Evolutionary conservation across 2,888 invertebrate genomes (phyloP), one percentile per base, ranked within the genome.

Genomic region (Ectemnius cavifrons): DNA sequence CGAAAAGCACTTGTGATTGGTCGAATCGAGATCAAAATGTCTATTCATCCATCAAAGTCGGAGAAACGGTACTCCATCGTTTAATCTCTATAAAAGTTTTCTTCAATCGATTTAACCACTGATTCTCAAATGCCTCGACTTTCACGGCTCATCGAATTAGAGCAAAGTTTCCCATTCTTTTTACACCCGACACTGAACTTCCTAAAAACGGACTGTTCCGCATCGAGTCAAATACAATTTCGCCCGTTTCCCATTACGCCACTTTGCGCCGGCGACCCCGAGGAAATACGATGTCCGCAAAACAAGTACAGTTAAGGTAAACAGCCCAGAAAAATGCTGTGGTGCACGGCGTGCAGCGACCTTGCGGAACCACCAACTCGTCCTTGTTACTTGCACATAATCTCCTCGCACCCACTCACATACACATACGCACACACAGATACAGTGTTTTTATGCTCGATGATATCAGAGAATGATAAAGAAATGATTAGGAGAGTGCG

Each of bases 281-380:
- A 58, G 58, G 59, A 71, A 71, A 71, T 71, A 63, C 59, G 20
- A 47, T 28, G 46, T 52, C 67, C 46, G 75, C 64, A 58, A 71
- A 67, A 47, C 58, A 65, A 64, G 73, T 68, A 73, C 65, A 62
- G 73, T 73, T 68, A 63, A 59, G 56, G 14, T 56, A 28, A 61
- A 11, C 65, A 47, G 58, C 4, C 49, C 45, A 57, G 68, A 65
- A 73, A 75, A 68, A 73, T 73, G 62, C 73, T 68, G 62, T 56
- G 73, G 73, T 75, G 59, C 73, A 58, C 62, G 62, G 65, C 68
- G 73, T 69, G 75, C 75, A 75, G 27, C 69, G 75, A 75, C 75
- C 75, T 75, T 75, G 75, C 64, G 68, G 59, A 68, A 69, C 64
- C 52, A 59, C 23, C 62, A 65, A 69, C 69, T 59, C 20, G 56